Conservation (phyloP, 2,113 vertebrate species). For the Semnopithecus entellus region DNA sequence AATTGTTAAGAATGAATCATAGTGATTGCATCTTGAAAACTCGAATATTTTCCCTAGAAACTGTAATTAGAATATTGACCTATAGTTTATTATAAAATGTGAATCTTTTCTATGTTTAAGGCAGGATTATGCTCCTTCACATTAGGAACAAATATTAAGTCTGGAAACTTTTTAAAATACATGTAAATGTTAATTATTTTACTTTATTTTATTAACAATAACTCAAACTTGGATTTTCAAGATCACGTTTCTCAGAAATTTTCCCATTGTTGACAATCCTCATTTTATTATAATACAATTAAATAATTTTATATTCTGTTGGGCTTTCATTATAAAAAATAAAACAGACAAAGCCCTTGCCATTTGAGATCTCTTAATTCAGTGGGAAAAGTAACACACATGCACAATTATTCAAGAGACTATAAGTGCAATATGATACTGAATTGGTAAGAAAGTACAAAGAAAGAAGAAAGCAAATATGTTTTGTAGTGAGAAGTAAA, state of each 20-base stretch:
- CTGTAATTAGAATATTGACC: background rate
- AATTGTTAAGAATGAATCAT: background rate
- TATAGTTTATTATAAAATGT: background rate
- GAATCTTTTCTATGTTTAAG: background rate
- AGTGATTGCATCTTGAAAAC: background rate
- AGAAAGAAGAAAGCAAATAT: background rate
- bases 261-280: background rate
- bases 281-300: background rate
- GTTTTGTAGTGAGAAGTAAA: background rate
- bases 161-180: background rate
- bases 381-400: background rate
- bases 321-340: background rate
- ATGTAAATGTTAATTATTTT: background rate
- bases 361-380: background rate
- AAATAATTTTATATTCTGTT: background rate
- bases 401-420: background rate
- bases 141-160: background rate
- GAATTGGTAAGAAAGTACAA: background rate
- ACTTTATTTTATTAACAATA: conserved; percentile 1
- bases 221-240: background rate
- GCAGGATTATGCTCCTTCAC: background rate
- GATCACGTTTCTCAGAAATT: background rate
- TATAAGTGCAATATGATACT: background rate
- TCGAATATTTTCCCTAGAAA: background rate
- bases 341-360: background rate